Conservation (phyloP, 2,888 invertebrate genomes). For the Piscicola geometra region DNA sequence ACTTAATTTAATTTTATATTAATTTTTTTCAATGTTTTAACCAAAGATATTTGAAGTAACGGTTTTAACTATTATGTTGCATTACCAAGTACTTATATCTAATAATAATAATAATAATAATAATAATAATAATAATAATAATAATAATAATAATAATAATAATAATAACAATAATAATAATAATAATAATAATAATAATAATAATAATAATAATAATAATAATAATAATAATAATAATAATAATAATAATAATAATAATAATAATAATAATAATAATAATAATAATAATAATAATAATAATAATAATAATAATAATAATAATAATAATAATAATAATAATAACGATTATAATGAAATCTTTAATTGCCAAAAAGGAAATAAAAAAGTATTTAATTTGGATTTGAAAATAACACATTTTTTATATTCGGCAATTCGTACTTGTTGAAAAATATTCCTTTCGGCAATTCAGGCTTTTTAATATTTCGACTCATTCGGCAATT, state of each 20-base stretch:
- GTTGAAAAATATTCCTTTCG: no score
- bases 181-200: no score
- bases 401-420: no score
- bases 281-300: constrained; percentile 15
- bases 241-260: neutral
- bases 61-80: no score
- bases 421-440: no score
- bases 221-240: neutral
- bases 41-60: no score
- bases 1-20: neutral
- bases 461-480: no score
- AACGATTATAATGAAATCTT: neutral
- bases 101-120: constrained; percentile 25
- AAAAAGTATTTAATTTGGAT: no score
- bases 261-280: constrained; percentile 4
- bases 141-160: constrained; percentile 11
- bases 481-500: no score
- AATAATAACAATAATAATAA: constrained; percentile 9
- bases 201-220: neutral
- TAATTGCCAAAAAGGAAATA: no score
- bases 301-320: constrained; percentile 16
- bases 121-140: constrained; percentile 23
- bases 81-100: no score
- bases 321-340: constrained; percentile 14
- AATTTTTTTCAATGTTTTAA: no score